phyloP scores from a whole-genome alignment of 2,797 vertebrate species.

The Gobionotothen gibberifrons region DNA sequence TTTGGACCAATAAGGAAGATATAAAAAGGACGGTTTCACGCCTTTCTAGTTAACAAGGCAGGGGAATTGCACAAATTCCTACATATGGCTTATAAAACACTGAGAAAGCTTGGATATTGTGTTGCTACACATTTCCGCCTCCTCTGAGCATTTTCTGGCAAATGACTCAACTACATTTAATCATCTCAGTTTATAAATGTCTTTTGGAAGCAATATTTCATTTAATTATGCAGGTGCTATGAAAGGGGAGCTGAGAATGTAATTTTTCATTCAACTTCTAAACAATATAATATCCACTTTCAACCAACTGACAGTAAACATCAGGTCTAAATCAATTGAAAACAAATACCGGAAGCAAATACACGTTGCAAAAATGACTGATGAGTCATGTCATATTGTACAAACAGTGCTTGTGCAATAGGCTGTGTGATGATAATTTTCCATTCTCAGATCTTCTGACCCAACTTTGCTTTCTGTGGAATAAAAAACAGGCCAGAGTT shows the following conservation, averaged over 20 bases:
- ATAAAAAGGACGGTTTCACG: conserved; percentile 26
- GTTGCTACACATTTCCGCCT: conserved; percentile 35
- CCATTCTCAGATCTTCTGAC: conserved; percentile 90
- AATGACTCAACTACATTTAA: conserved; percentile 30
- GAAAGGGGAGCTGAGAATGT: conserved; percentile 33
- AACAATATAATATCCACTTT: conserved; percentile 50
- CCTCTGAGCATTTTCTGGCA: conserved; percentile 29
- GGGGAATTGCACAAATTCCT: conserved; percentile 28
- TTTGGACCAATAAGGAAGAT: conserved; percentile 42
- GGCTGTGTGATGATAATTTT: conserved; percentile 63
- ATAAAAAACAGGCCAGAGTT: conserved; percentile 62
- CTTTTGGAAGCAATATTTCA: conserved; percentile 44
- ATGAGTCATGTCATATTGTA: conserved; percentile 68
- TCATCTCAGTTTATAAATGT: conserved; percentile 40
- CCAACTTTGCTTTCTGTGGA: conserved; percentile 97
- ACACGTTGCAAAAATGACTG: conserved; percentile 56
- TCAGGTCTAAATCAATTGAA: conserved; percentile 56
- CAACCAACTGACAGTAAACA: conserved; percentile 54
- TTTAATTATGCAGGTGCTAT: conserved; percentile 31
- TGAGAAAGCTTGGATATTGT: conserved; percentile 29
- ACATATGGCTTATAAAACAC: conserved; percentile 50
- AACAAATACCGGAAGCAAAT: conserved; percentile 65
- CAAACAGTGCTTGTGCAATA: conserved; percentile 63
- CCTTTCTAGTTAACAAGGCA: conserved; percentile 21
- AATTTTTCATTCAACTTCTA: conserved; percentile 41